Percentiles rank a stretch among this genome's conserved stretches.
phyloP scores from a whole-genome alignment of 2,113 vertebrate species.

The Corythoichthys haematopterus region DNA sequence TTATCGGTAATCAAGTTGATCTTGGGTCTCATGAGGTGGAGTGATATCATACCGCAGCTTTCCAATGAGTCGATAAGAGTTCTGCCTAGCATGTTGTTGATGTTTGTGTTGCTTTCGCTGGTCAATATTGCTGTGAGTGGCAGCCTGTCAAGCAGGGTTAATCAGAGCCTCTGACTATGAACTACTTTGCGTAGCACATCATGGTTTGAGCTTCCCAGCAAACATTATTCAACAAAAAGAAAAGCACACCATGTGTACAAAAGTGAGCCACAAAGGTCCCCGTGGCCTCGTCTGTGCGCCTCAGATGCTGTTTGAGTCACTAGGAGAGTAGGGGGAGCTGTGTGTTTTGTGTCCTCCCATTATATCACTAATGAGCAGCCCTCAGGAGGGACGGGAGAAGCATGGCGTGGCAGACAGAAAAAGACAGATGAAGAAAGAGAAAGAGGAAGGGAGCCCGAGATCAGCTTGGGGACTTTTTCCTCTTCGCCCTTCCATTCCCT shows the following conservation, averaged over 20 bases:
- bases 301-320: constrained; percentile 33
- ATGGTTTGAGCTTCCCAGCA: neutral
- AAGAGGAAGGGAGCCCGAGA: constrained; percentile 32
- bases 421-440: constrained; percentile 51
- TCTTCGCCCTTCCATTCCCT: constrained; percentile 44
- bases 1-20: constrained; percentile 46
- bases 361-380: constrained; percentile 65
- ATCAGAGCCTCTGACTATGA: constrained; percentile 27
- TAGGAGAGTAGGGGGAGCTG: constrained; percentile 35
- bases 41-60: constrained; percentile 47
- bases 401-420: constrained; percentile 36
- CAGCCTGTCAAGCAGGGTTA: constrained; percentile 32
- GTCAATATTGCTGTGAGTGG: constrained; percentile 40
- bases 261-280: constrained; percentile 11
- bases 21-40: constrained; percentile 45
- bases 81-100: constrained; percentile 35
- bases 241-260: constrained; percentile 14
- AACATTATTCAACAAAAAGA: constrained; percentile 10
- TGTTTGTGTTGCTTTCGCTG: constrained; percentile 22
- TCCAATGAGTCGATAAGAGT: constrained; percentile 32
- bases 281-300: constrained; percentile 15
- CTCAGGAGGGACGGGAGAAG: constrained; percentile 43
- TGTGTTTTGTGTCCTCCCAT: constrained; percentile 62
- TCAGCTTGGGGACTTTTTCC: constrained; percentile 62
- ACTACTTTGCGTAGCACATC: neutral